Conservation (phyloP, 2,113 vertebrate genomes). For the Tilapia sparmanii region DNA sequence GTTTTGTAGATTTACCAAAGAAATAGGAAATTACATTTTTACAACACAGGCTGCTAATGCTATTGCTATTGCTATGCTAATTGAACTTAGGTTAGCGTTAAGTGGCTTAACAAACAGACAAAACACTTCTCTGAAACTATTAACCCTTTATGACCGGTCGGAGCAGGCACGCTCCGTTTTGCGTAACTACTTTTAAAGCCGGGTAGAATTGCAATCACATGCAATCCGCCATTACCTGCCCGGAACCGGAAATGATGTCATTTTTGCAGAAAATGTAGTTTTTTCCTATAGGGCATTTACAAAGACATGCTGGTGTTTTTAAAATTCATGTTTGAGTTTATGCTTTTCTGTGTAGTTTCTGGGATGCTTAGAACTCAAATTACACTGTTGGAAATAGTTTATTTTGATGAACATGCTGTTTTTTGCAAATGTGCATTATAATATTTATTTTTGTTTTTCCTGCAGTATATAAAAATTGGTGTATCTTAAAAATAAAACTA, state of each 20-base stretch:
- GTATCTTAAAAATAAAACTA: background rate
- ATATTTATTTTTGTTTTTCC: background rate
- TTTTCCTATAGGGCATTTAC: background rate
- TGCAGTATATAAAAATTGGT: background rate
- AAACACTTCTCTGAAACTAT: background rate
- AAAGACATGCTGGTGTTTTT: background rate
- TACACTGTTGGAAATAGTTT: background rate
- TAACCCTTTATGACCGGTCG: background rate
- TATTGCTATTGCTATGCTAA: background rate
- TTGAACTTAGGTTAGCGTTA: background rate
- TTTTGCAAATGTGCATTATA: background rate
- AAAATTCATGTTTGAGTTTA: background rate
- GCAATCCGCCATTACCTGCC: background rate
- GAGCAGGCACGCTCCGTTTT: background rate
- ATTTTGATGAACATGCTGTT: background rate
- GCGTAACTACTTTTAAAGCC: background rate
- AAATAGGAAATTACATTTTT: background rate
- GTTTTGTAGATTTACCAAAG: background rate
- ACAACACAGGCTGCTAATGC: background rate
- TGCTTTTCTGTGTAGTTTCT: background rate
- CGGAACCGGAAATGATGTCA: background rate
- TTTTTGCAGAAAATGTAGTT: background rate
- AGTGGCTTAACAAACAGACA: background rate
- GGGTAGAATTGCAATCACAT: background rate
- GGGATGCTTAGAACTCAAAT: background rate